Conservation (phyloP, 2,797 vertebrate species). For the Pseudochirops cupreus region DNA sequence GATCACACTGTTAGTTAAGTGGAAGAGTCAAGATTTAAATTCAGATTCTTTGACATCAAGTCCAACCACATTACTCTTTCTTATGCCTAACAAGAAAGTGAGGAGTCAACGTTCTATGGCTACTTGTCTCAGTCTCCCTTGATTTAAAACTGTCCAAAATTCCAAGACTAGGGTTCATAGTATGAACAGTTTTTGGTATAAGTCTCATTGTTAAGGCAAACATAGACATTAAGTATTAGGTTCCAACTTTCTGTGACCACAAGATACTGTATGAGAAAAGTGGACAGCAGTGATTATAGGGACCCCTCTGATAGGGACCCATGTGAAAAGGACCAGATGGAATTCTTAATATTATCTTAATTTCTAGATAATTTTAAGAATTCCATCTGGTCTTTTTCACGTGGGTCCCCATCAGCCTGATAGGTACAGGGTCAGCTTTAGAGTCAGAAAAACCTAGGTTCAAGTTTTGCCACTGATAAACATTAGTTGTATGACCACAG, state of each 20-base stretch:
- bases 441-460: background rate
- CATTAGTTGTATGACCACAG: background rate
- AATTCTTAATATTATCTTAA: background rate
- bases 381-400: too few species aligned
- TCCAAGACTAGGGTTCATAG: background rate
- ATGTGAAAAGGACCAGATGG: background rate
- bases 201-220: conserved; percentile 38
- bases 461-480: background rate
- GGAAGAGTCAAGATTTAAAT: background rate
- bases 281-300: background rate
- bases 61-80: background rate
- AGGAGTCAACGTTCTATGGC: background rate
- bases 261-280: conserved; percentile 49
- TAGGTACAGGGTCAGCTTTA: background rate
- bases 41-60: background rate
- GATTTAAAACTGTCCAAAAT: background rate
- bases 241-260: conserved; percentile 57
- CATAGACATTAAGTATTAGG: conserved; percentile 52
- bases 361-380: too few species aligned
- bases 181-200: conserved; percentile 53
- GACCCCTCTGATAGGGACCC: background rate
- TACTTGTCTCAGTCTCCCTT: background rate
- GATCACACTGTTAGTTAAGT: background rate
- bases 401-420: background rate
- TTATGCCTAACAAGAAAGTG: background rate